Evolutionary conservation across 1,140 invertebrate genomes (phyloP), one percentile per base, ranked within the genome.

Genomic region (Scaptomyza pallida): DNA sequence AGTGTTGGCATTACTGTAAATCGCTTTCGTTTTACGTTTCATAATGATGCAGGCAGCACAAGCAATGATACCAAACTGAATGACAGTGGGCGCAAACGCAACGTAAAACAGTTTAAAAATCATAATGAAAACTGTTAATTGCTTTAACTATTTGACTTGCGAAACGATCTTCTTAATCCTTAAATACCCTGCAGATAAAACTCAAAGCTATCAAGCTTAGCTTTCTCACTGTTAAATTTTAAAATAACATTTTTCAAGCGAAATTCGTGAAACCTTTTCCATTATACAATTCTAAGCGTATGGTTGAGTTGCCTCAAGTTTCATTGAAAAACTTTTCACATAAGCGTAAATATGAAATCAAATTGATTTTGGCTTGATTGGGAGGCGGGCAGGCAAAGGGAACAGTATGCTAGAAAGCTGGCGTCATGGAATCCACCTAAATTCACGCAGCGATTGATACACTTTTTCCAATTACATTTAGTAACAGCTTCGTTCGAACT

Each of bases 1-100:
- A 82, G 82, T 88, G 82, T 82, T 89, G 82, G 82, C 75, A 88
- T 88, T 88, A 88, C 78, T 88, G 82, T 78, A 88, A 88, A 88
- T 88, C 82, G 82, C 81, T 88, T 88, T 88, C 82, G 75, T 82
- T 86, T 81, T 88, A 88, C 81, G 81, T 88, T 89, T 89, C 83
- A 88, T 88, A 88, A 88, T 88, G 78, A 78, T 70, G 75, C 60
- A 65, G 64, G 70, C 82, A 68, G 70, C 23, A 51, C 59, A 44
- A 56, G 35, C 63, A 50, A 44, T 33, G 45, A 13, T 44, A 33
- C 47, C 15, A 30, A 30, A 30, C 26, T 9, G 2, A 33, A 8
- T 15, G 61, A 86, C 82, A 88, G 63, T 86, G 81, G 81, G 70
- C 43, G 61, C 48, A 68, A 57, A 59, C 55, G 33, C 52, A 64